Conservation (phyloP, 2,888 invertebrate species). For the Cataglyphis albicans region DNA sequence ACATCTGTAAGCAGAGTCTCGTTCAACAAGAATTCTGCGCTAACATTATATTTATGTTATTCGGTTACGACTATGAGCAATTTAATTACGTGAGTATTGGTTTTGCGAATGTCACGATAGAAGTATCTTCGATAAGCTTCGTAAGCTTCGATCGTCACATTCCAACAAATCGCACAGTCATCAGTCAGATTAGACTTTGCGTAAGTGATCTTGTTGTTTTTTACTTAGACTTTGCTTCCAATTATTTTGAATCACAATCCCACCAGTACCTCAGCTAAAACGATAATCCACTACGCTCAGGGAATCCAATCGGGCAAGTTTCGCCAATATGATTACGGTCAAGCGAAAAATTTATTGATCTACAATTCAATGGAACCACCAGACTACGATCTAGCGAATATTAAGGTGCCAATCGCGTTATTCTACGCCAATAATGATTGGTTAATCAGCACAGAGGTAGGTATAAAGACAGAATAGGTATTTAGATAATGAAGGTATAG, state of each 20-base stretch:
- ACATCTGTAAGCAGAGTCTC: too few relatives aligned
- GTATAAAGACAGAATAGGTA: conserved; percentile 47
- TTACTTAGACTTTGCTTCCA: conserved; percentile 87
- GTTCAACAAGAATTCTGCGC: conserved; percentile 87
- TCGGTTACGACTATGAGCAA: conserved; percentile 88
- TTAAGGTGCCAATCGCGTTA: conserved; percentile 89
- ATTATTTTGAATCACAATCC: conserved; percentile 90
- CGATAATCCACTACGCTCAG: conserved; percentile 91
- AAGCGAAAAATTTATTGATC: conserved; percentile 87
- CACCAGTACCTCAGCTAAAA: conserved; percentile 91
- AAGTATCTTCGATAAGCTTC: not conserved
- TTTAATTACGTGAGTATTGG: too few relatives aligned
- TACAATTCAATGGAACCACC: conserved; percentile 89
- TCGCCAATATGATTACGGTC: conserved; percentile 91
- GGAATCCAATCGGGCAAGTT: conserved; percentile 88
- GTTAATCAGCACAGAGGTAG: conserved; percentile 89
- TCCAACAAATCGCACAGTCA: not conserved
- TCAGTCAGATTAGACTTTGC: not conserved
- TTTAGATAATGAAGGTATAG: not conserved
- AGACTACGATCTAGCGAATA: conserved; percentile 88
- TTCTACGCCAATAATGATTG: conserved; percentile 91
- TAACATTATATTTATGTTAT: conserved; percentile 91
- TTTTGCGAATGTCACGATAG: not conserved
- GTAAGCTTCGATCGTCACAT: not conserved
- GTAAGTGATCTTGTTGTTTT: not conserved